Conservation (phyloP, 2,113 vertebrate species). For the Rhea pennata region DNA sequence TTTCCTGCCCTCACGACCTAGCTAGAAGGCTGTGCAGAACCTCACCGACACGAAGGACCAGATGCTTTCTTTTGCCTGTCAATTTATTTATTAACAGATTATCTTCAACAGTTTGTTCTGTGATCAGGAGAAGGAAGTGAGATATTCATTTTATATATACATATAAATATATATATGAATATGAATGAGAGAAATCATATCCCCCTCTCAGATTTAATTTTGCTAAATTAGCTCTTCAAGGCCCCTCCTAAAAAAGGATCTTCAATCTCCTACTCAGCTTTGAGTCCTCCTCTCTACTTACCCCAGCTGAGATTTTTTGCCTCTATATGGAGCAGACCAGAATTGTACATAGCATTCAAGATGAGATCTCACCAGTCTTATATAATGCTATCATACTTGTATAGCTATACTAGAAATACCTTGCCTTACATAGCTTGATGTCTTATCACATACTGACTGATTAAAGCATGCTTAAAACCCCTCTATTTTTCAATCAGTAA, state of each 20-base stretch:
- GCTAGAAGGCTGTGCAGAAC: not conserved
- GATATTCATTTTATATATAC: not conserved
- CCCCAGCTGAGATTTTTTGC: constrained; percentile 71
- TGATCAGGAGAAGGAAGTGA: not conserved
- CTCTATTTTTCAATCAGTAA: constrained; percentile 69
- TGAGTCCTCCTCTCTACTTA: constrained; percentile 68
- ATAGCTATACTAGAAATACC: constrained; percentile 71
- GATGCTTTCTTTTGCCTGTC: not conserved
- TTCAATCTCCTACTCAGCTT: constrained; percentile 65
- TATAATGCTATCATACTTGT: constrained; percentile 65
- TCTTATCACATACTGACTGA: constrained; percentile 69
- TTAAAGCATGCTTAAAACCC: constrained; percentile 73
- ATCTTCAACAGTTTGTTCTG: not conserved
- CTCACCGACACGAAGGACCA: not conserved
- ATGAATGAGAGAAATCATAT: constrained; percentile 7
- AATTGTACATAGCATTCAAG: constrained; percentile 45
- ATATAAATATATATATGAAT: not conserved
- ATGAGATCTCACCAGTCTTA: constrained; percentile 65
- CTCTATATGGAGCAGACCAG: constrained; percentile 52
- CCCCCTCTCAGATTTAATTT: not conserved
- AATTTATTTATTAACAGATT: not conserved
- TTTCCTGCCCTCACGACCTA: not conserved
- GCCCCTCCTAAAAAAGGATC: constrained; percentile 66
- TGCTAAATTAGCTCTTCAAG: constrained; percentile 47
- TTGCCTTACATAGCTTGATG: constrained; percentile 60